Evolutionary conservation across 2,797 vertebrate genomes (phyloP), one percentile per base, ranked within the genome.

Genomic region (Gouania willdenowi): DNA sequence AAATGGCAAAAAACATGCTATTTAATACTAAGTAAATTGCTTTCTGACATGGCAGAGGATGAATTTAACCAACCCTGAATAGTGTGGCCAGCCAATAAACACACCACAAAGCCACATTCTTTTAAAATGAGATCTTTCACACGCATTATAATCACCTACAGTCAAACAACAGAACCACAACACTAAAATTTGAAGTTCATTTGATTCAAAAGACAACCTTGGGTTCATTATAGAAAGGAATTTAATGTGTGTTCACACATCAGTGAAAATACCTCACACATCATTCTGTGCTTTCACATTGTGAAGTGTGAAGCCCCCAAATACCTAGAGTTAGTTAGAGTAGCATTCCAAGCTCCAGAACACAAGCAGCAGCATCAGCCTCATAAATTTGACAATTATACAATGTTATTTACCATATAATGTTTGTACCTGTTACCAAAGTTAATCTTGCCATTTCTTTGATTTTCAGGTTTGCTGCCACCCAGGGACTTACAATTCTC

Each of bases 401-500:
- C 17, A 22, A 6, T 12, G 5, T 6, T 6, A 14, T 28, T 3
- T 6, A 8, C 8, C 7, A 12, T n/a, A 4, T 3, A 11, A 5
- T 9, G 11, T 26, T 8, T 1, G 8, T 8, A n/a, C 43, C 7
- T 13, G 24, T 51, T 7, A 44, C 9, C 32, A 30, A 14, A 32
- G 35, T 4, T 34, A 1, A 26, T 50, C 8, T n/a, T n/a, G n/a
- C n/a, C n/a, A n/a, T n/a, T n/a, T n/a, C n/a, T 43, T 38, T 2
- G 63, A 46, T 75, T 68, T 68, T 32, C 57, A 91, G 95, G 86
- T 79, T 90, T 96, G 1, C 48, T 92, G 43, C 79, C 94, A 73
- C 92, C 94, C 40, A 90, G 27, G 16, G 77, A 92, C 47, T 81
- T 99, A 71, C 14, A 26, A 3, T 96, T 98, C 75, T 95, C 95